Conservation (phyloP, 2,113 vertebrate genomes). For the Bubo scandiacus region DNA sequence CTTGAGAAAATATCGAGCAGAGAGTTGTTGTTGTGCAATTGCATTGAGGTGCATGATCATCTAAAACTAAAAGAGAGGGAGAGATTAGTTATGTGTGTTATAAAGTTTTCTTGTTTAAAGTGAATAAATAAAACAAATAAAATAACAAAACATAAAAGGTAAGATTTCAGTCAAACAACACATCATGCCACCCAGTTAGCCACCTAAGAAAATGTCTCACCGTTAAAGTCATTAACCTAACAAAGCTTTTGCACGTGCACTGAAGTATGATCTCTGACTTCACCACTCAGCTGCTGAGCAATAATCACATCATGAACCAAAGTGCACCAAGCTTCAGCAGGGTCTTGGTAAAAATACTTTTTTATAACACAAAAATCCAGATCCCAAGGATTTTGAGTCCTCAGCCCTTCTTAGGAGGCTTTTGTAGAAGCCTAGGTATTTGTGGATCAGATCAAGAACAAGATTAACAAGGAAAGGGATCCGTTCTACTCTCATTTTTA, state of each 20-base stretch:
- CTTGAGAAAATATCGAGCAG: slow-evolving; percentile 86
- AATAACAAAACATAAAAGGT: background rate
- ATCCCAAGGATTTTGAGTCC: background rate
- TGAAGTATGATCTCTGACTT: background rate
- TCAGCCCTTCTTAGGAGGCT: background rate
- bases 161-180: background rate
- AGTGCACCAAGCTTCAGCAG: background rate
- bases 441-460: background rate
- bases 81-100: background rate
- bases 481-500: background rate
- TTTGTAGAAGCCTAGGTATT: background rate
- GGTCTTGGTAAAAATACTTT: background rate
- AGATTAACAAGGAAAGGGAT: background rate
- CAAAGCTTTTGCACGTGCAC: background rate
- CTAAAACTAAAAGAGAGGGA: slow-evolving; percentile 66
- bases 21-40: slow-evolving; percentile 86
- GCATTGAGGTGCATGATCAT: slow-evolving; percentile 80
- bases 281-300: background rate
- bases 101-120: background rate
- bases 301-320: background rate
- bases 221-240: background rate
- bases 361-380: background rate
- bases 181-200: background rate
- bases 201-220: background rate
- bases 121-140: background rate